Conservation (phyloP, 2,113 vertebrate species). For the Machaerirhynchus nigripectus region DNA sequence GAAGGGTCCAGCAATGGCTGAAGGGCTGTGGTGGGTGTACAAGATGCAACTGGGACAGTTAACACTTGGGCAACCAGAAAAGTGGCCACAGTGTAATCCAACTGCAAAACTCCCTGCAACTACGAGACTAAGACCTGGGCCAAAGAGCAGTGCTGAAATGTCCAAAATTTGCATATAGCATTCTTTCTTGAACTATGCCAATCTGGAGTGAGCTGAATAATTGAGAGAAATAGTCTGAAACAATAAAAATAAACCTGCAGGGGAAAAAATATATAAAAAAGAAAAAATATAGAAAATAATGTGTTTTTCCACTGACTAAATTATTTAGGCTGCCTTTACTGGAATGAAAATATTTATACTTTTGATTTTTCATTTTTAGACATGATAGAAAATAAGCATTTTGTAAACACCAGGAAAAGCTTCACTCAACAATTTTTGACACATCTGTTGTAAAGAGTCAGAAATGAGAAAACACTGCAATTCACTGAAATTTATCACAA, state of each 20-base stretch:
- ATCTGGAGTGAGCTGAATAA: background rate
- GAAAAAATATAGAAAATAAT: background rate
- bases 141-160: background rate
- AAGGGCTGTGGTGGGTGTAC: background rate
- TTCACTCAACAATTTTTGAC: background rate
- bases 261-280: background rate
- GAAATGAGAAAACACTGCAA: background rate
- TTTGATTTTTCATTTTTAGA: background rate
- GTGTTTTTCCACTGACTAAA: background rate
- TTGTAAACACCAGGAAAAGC: background rate
- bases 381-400: background rate
- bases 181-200: background rate
- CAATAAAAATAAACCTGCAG: background rate
- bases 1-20: background rate
- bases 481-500: background rate
- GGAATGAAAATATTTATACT: background rate
- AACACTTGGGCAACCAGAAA: background rate
- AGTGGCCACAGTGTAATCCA: background rate
- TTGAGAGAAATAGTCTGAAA: background rate
- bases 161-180: background rate
- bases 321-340: background rate
- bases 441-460: background rate
- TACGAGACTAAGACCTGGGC: background rate
- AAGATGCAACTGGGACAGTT: background rate
- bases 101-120: background rate